Conservation (phyloP, 2,888 invertebrate genomes). For the Melanostoma mellinum region DNA sequence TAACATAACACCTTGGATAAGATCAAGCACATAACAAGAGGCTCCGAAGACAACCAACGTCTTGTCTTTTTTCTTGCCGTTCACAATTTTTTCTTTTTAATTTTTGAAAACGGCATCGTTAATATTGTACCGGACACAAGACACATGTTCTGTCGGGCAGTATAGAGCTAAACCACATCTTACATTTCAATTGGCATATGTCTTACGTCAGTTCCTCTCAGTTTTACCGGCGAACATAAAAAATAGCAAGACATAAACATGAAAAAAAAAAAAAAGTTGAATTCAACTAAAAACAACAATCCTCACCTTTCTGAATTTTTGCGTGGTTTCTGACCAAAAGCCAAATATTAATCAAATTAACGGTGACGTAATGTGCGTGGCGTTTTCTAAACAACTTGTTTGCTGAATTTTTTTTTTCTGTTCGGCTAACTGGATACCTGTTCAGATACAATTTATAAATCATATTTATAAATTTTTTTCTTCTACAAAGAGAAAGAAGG, state of each 20-base stretch:
- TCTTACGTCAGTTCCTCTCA: constrained; percentile 66
- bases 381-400: constrained; percentile 8
- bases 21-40: too few species aligned
- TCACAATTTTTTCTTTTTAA: neutral
- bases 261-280: constrained; percentile 11
- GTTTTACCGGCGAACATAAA: constrained; percentile 14
- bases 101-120: neutral
- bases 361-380: constrained; percentile 67
- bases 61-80: constrained; percentile 11
- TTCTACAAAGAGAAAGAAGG: neutral
- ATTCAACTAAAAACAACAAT: constrained; percentile 26
- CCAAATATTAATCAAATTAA: constrained; percentile 66
- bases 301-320: constrained; percentile 60
- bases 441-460: neutral
- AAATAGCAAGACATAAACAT: neutral
- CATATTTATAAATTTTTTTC: neutral
- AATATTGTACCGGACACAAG: constrained; percentile 10
- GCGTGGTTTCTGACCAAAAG: constrained; percentile 54
- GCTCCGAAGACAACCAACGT: too few species aligned
- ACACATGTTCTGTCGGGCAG: constrained; percentile 9
- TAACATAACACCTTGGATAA: too few species aligned
- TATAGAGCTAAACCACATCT: constrained; percentile 47
- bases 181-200: constrained; percentile 50
- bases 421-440: neutral
- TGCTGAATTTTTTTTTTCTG: constrained; percentile 18